Evolutionary conservation across 2,113 vertebrate species (phyloP), one percentile per base, ranked within the genome.

Genomic region (Castor canadensis): DNA sequence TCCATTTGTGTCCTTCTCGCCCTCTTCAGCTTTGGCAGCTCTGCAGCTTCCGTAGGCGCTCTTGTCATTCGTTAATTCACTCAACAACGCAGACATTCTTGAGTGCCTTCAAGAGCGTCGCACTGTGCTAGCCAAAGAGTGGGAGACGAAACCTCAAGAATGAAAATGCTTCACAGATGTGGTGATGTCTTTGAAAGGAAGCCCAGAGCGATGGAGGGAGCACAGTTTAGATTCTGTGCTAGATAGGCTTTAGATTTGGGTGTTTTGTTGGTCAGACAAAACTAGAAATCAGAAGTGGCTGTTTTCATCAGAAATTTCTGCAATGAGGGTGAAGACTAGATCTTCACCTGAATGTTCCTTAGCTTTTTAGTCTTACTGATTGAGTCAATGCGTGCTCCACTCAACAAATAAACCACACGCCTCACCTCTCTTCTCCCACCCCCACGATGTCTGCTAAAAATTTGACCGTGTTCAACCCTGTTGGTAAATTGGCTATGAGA

Each of bases 161-260:
- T 84, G 76, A 40, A n/a, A 15, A 86, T 69, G 20, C 3, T n/a
- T n/a, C n/a, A n/a, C n/a, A 38, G 80, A 69, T 28, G 30, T 45
- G 73, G 6, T 73, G 35, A 30, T 87, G 4, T 92, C 9, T 94
- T 86, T 83, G 19, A 85, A 73, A 64, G 60, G 95, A 93, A 92
- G 58, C 35, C 4, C 22, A 54, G 2, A 28, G 6, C 54, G 52
- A 45, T 52, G 69, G 7, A 7, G 62, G 12, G n/a, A n/a, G 49
- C 5, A 87, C 1, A 89, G 54, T 58, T 32, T 43, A 83, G 62
- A 20, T 3, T 22, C 32, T 35, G 54, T 26, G 54, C n/a, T 12
- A 1, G 2, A 2, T 58, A 62, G n/a, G 19, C 9, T 83, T 76
- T 45, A 79, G 43, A n/a, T 67, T 5, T 73, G 1, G 1, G 3